These are phyloP conservation scores for Zaprionus camerounensis DNA, from an alignment of 1,140 invertebrate genomes.

Conservation along the genomic window DNA sequence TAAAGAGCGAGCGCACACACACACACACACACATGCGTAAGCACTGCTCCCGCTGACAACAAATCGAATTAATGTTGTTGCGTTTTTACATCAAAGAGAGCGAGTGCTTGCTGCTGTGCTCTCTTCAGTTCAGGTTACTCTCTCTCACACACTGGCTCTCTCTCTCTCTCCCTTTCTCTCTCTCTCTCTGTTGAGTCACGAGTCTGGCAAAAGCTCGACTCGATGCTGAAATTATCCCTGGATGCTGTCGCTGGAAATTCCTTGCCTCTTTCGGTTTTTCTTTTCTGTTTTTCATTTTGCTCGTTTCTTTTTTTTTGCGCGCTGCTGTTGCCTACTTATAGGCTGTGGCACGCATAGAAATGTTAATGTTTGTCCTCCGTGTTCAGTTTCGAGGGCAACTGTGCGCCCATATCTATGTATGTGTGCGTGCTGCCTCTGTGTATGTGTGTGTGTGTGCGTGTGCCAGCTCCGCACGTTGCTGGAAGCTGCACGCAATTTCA, in stretches of 20 bases:
- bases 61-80: constrained; percentile 70
- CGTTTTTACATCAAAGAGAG: constrained; percentile 53
- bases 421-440: constrained; percentile 1
- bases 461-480: constrained; percentile 20
- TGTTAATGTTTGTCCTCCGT: constrained; percentile 77
- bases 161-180: constrained; percentile 5
- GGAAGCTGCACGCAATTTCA: constrained; percentile 68
- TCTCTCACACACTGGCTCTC: constrained; percentile 23
- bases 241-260: constrained; percentile 70
- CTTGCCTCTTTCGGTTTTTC: constrained; percentile 30
- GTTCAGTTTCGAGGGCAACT: constrained; percentile 52
- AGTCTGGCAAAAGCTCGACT: constrained; percentile 65
- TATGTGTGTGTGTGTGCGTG: constrained; percentile 12
- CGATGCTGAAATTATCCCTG: constrained; percentile 67
- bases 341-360: constrained; percentile 71
- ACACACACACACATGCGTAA: constrained; percentile 9
- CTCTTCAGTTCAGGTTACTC: neutral
- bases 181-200: constrained; percentile 28
- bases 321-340: constrained; percentile 64
- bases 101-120: constrained; percentile 20
- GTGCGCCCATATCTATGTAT: constrained; percentile 7
- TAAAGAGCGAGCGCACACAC: constrained; percentile 60
- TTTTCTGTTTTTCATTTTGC: constrained; percentile 31
- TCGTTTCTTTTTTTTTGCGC: constrained; percentile 4
- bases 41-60: constrained; percentile 24